Evolutionary conservation across 37 sponge, comb jelly and placozoan genomes (phyloP).

Genomic region (Tethya wilhelma): DNA sequence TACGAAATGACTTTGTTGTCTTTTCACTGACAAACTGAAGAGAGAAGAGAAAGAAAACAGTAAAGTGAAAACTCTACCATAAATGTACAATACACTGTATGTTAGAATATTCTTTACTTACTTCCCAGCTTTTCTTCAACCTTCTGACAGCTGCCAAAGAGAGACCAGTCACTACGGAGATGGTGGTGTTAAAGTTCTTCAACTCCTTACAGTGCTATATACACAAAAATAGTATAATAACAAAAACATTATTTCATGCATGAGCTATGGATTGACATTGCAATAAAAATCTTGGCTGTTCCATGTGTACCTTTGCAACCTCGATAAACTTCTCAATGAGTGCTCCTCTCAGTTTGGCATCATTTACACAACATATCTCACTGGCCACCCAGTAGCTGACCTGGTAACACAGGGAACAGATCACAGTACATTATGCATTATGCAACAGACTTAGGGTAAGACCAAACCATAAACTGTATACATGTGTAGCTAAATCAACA

Average conservation of each 20-base stretch:
- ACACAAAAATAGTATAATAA: background rate
- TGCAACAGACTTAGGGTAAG: background rate
- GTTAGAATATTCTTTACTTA: background rate
- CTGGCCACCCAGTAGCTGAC: conserved; percentile 77
- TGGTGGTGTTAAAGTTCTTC: conserved; percentile 82
- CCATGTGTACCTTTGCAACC: conserved; percentile 76
- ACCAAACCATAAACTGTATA: background rate
- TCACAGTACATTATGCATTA: background rate
- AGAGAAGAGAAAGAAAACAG: background rate
- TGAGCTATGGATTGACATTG: too few relatives aligned
- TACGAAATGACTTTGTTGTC: conserved; percentile 42
- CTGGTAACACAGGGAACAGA: conserved; percentile 20
- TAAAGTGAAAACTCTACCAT: too few relatives aligned
- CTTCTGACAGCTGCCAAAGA: conserved; percentile 61
- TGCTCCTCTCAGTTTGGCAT: conserved; percentile 22
- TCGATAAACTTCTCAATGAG: conserved; percentile 84
- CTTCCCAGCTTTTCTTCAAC: conserved; percentile 80
- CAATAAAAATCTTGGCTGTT: too few relatives aligned
- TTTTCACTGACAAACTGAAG: conserved; percentile 59
- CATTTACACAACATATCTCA: conserved; percentile 50
- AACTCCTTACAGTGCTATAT: conserved; percentile 75
- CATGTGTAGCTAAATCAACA: background rate
- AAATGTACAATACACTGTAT: background rate
- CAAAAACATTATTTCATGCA: too few relatives aligned
- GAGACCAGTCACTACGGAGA: conserved; percentile 72